Conservation (phyloP, 2,113 vertebrate species). For the Uria aalge region DNA sequence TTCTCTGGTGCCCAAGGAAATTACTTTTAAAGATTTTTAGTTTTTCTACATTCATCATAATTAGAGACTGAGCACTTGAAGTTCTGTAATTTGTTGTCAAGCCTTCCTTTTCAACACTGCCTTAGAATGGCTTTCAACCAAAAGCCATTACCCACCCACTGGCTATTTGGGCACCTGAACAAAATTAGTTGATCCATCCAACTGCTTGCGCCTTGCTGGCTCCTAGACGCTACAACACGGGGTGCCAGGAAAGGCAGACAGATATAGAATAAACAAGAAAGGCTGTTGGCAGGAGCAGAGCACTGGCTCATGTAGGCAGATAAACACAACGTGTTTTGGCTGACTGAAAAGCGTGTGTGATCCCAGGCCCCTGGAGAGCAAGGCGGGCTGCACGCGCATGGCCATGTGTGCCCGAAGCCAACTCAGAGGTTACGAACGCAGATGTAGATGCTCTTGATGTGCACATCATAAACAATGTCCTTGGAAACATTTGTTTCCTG, state of each 20-base stretch:
- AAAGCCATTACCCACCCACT: neutral
- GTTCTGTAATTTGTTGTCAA: neutral
- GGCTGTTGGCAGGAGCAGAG: neutral
- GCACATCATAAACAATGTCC: neutral
- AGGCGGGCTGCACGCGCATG: rapidly evolving
- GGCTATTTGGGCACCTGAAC: neutral
- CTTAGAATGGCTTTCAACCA: neutral
- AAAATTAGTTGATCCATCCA: neutral
- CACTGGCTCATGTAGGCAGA: neutral
- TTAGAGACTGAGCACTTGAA: neutral
- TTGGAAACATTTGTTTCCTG: neutral
- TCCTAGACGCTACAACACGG: rapidly evolving
- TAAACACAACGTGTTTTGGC: neutral
- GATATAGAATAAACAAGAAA: neutral
- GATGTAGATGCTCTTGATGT: neutral
- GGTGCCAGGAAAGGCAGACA: slow-evolving; percentile 11
- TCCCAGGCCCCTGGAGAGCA: neutral
- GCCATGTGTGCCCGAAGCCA: neutral
- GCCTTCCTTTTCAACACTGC: neutral
- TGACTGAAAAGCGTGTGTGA: neutral
- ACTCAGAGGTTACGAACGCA: rapidly evolving
- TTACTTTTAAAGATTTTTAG: neutral
- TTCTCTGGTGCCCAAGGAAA: neutral
- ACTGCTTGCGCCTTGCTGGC: neutral
- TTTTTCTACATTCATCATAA: neutral